Conservation (phyloP, 1,140 invertebrate species). For the Ceratina japonica region DNA sequence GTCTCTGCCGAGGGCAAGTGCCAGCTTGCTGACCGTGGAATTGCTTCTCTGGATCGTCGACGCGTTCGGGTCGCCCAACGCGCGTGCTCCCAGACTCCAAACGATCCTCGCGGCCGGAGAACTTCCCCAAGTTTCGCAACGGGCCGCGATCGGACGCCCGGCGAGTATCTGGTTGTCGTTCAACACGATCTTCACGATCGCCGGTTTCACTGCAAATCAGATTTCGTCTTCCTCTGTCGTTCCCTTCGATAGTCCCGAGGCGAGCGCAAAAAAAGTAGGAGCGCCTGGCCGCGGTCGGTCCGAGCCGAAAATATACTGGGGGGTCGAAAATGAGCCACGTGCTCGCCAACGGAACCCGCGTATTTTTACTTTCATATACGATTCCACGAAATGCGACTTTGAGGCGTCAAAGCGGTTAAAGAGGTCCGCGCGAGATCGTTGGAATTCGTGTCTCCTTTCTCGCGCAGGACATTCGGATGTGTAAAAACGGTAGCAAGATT, state of each 20-base stretch:
- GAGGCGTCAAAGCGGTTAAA: conserved; percentile 68
- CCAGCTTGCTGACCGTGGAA: conserved; percentile 86
- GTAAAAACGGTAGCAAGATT: neutral
- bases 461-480: conserved; percentile 44
- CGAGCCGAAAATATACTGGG: conserved; percentile 58
- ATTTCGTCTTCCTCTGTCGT: neutral
- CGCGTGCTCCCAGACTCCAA: conserved; percentile 85
- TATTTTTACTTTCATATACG: conserved; percentile 72
- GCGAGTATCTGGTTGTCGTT: conserved; percentile 82
- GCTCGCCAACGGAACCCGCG: conserved; percentile 52
- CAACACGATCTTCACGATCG: conserved; percentile 84
- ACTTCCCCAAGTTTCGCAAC: conserved; percentile 86
- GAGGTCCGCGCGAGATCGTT: conserved; percentile 60
- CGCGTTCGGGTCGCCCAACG: conserved; percentile 81
- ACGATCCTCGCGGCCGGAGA: conserved; percentile 86
- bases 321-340: conserved; percentile 55
- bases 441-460: conserved; percentile 68
- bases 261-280: neutral
- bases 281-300: neutral
- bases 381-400: conserved; percentile 70
- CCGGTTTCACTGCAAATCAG: conserved; percentile 83
- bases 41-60: conserved; percentile 82
- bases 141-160: conserved; percentile 82
- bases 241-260: neutral
- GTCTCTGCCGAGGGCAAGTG: conserved; percentile 85